Evolutionary conservation across 1,140 invertebrate species (phyloP).

Genomic region (Drosophila virilis): DNA sequence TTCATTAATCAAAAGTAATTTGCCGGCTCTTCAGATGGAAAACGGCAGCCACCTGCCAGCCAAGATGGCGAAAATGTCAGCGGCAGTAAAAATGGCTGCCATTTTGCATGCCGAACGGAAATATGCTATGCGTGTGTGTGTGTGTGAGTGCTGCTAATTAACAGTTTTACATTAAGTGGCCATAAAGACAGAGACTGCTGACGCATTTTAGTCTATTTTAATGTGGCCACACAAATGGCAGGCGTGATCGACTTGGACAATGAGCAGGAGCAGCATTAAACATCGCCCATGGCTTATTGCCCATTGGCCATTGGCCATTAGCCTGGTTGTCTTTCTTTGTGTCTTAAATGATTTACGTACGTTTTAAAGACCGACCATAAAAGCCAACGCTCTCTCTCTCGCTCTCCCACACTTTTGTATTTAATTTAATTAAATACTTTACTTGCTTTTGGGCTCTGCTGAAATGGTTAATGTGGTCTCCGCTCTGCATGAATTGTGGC

Average conservation of each 20-base stretch:
- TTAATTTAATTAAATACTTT: slow-evolving; percentile 80
- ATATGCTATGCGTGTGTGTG: slow-evolving; percentile 13
- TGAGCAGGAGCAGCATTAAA: slow-evolving; percentile 31
- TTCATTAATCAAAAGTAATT: slow-evolving; percentile 83
- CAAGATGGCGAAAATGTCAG: slow-evolving; percentile 70
- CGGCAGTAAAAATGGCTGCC: slow-evolving; percentile 63
- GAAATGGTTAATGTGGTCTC: slow-evolving; percentile 77
- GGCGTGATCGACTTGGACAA: slow-evolving; percentile 75
- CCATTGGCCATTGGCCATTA: slow-evolving; percentile 54
- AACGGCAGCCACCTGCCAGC: slow-evolving; percentile 49
- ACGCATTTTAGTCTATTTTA: slow-evolving; percentile 77
- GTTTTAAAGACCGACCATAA: slow-evolving; percentile 68
- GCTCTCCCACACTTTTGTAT: slow-evolving; percentile 49
- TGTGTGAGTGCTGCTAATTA: slow-evolving; percentile 66
- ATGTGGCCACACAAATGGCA: slow-evolving; percentile 61
- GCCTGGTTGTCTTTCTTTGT: slow-evolving; percentile 36
- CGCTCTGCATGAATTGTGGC: slow-evolving; percentile 74
- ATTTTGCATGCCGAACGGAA: slow-evolving; percentile 69
- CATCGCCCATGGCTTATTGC: slow-evolving; percentile 38
- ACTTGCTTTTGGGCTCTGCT: slow-evolving; percentile 60
- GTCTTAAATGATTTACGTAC: slow-evolving; percentile 73
- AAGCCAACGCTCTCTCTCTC: slow-evolving; percentile 31
- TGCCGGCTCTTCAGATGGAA: slow-evolving; percentile 61
- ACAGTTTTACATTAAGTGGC: slow-evolving; percentile 81
- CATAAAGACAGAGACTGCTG: slow-evolving; percentile 63